Evolutionary conservation across 1,140 invertebrate genomes (phyloP).

Genomic region (Galleria mellonella): DNA sequence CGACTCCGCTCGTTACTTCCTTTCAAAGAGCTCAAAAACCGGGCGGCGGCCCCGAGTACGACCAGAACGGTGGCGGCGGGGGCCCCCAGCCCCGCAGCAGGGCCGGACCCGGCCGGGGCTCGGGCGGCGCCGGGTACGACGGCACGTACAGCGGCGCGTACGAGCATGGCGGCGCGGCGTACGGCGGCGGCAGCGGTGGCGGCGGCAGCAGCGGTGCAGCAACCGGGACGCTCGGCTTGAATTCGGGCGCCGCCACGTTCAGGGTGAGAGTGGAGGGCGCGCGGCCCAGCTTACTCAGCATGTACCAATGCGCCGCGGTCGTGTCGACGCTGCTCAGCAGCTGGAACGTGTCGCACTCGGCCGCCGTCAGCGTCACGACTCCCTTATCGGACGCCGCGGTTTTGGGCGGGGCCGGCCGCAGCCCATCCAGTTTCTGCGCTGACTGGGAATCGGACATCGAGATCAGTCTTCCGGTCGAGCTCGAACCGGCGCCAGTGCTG

Average conservation of each 20-base stretch:
- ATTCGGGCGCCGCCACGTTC: neutral
- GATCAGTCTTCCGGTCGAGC: too few species aligned
- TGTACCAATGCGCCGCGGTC: slow-evolving; percentile 29
- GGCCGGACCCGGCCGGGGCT: neutral
- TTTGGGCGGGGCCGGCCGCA: too few species aligned
- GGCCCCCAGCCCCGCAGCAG: too few species aligned
- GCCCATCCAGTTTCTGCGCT: too few species aligned
- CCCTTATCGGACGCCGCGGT: slow-evolving; percentile 2
- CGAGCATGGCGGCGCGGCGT: neutral
- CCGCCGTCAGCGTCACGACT: slow-evolving; percentile 20
- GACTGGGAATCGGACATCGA: neutral
- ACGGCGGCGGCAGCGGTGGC: neutral
- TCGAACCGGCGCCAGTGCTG: neutral
- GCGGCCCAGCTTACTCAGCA: slow-evolving; percentile 20
- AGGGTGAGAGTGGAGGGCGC: neutral
- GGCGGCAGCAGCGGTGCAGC: neutral
- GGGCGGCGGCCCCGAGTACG: slow-evolving; percentile 30
- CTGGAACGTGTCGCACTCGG: slow-evolving; percentile 34
- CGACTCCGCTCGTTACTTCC: neutral
- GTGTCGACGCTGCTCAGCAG: slow-evolving; percentile 23
- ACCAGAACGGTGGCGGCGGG: slow-evolving; percentile 1
- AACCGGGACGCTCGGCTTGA: slow-evolving; percentile 4
- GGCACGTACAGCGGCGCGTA: slow-evolving; percentile 1
- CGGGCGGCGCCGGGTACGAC: slow-evolving; percentile 6
- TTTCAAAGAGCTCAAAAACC: slow-evolving; percentile 18